Conservation (phyloP, 2,797 vertebrate genomes). For the Sebastes minor region DNA sequence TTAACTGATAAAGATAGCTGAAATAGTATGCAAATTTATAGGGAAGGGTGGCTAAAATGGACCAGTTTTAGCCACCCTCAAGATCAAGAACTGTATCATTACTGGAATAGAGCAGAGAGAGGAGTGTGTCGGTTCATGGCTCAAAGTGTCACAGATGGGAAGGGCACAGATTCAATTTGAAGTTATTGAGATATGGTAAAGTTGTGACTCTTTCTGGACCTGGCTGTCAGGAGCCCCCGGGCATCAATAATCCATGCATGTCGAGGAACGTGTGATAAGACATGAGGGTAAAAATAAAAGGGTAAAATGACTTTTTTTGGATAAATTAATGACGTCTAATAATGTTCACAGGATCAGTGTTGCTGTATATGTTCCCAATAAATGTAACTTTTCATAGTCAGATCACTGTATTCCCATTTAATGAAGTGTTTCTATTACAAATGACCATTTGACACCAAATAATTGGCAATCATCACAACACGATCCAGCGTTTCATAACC, state of each 20-base stretch:
- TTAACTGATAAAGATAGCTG: slow-evolving; percentile 17
- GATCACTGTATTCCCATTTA: not conserved
- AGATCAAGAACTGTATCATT: slow-evolving; percentile 8
- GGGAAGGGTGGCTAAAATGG: slow-evolving; percentile 15
- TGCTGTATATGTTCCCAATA: not conserved
- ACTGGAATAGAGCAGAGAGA: slow-evolving; percentile 29
- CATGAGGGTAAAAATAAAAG: not conserved
- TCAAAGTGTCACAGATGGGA: slow-evolving; percentile 29
- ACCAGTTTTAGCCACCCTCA: not conserved
- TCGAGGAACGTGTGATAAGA: not conserved
- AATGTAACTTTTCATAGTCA: not conserved
- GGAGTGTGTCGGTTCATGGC: slow-evolving; percentile 14
- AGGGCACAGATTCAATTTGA: slow-evolving; percentile 5
- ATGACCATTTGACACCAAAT: not conserved
- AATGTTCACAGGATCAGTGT: not conserved
- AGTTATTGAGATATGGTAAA: slow-evolving; percentile 8
- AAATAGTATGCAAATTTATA: slow-evolving; percentile 35
- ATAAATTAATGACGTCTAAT: too few relatives aligned
- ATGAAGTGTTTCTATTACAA: not conserved
- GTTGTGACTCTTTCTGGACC: not conserved
- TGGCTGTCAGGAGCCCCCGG: not conserved
- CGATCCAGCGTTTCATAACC: not conserved
- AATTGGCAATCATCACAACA: not conserved
- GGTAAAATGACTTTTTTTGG: not conserved
- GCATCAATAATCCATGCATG: not conserved